phyloP scores from a whole-genome alignment of 1,140 invertebrate genomes.

The Hermetia illucens region DNA sequence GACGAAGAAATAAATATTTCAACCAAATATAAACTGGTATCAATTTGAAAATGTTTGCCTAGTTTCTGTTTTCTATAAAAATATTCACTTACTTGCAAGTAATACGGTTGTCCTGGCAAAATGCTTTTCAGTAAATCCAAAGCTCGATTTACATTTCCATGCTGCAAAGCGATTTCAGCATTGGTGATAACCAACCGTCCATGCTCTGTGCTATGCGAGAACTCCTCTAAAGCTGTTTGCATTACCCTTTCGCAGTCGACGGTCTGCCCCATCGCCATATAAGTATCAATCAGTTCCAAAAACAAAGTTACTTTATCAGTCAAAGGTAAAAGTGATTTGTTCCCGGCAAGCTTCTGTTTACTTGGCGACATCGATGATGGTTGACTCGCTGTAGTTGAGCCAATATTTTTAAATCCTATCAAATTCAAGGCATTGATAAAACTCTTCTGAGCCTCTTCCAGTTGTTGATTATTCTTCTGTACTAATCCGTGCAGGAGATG shows the following conservation, averaged over 20 bases:
- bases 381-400: constrained; percentile 5
- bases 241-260: constrained; percentile 70
- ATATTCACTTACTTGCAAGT: constrained; percentile 38
- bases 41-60: too few relatives aligned
- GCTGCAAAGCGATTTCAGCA: constrained; percentile 65
- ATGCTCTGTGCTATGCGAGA: constrained; percentile 66
- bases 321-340: constrained; percentile 40
- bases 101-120: constrained; percentile 66
- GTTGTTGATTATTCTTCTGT: constrained; percentile 58
- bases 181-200: constrained; percentile 67
- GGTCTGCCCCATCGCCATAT: constrained; percentile 51
- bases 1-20: too few relatives aligned
- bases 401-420: constrained; percentile 18
- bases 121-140: constrained; percentile 66
- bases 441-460: constrained; percentile 59
- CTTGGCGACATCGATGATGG: constrained; percentile 4
- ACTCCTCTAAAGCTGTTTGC: constrained; percentile 62
- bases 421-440: constrained; percentile 55
- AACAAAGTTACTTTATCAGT: constrained; percentile 76
- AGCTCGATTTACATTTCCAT: constrained; percentile 69
- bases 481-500: constrained; percentile 75
- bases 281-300: constrained; percentile 71
- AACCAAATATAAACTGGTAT: too few relatives aligned
- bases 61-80: too few relatives aligned
- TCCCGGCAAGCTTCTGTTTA: constrained; percentile 20